Evolutionary conservation across 1,140 invertebrate species (phyloP).

Genomic region (Drosophila ohnishii): DNA sequence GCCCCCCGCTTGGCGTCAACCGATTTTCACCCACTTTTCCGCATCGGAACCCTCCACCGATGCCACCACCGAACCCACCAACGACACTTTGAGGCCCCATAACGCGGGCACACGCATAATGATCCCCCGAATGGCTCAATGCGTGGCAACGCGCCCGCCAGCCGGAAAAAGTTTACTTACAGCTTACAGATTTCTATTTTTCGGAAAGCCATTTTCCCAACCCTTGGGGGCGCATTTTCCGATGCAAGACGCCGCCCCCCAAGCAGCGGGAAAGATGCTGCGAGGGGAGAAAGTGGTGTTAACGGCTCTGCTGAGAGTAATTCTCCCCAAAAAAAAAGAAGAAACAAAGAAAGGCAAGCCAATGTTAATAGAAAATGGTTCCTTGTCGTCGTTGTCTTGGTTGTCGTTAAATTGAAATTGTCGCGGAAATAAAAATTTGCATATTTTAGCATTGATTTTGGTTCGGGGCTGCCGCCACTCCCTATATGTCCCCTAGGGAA

Average conservation of each 20-base stretch:
- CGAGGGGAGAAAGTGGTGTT: constrained; percentile 50
- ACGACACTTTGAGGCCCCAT: constrained; percentile 72
- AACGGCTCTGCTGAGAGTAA: constrained; percentile 79
- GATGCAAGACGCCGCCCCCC: constrained; percentile 25
- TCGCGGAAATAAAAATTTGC: constrained; percentile 82
- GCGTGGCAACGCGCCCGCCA: constrained; percentile 28
- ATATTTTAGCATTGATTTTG: constrained; percentile 82
- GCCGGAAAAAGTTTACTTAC: constrained; percentile 52
- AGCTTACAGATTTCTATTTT: constrained; percentile 70
- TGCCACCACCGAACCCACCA: constrained; percentile 43
- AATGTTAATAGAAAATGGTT: constrained; percentile 75
- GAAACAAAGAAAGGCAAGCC: constrained; percentile 48
- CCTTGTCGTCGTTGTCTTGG: constrained; percentile 36
- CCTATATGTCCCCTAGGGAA: constrained; percentile 17
- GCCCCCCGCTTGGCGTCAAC: not conserved
- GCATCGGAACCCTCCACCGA: constrained; percentile 5
- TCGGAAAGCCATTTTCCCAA: constrained; percentile 62
- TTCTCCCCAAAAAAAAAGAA: constrained; percentile 46
- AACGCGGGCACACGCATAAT: constrained; percentile 76
- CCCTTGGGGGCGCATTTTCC: constrained; percentile 39
- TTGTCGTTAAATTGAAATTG: constrained; percentile 81
- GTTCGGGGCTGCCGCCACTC: not conserved
- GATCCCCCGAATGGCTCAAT: constrained; percentile 75
- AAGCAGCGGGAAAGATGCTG: constrained; percentile 1
- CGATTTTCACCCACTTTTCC: constrained; percentile 9